A percentile compares a stretch with the other conserved stretches of the same genome.
Conservation (phyloP, 1,140 invertebrate genomes). For the Ips nitidus region DNA sequence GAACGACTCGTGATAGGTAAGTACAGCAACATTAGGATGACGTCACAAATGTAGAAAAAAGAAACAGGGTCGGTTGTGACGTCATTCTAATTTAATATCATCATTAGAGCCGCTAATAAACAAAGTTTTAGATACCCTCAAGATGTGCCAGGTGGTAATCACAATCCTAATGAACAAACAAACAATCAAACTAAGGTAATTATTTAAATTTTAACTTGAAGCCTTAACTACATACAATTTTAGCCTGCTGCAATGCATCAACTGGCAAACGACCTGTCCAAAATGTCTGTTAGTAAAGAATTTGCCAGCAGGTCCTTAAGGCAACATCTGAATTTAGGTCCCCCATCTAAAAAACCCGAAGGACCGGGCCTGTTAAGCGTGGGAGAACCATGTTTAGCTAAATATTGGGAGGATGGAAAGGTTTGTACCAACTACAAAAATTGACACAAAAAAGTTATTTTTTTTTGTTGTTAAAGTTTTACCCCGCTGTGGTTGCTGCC, state of each 20-base stretch:
- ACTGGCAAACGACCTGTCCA: conserved; percentile 35
- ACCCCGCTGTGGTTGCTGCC: conserved; percentile 79
- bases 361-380: conserved; percentile 56
- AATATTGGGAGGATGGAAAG: conserved; percentile 90
- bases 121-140: too few species aligned
- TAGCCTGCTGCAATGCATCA: conserved; percentile 22
- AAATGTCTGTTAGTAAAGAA: conserved; percentile 44
- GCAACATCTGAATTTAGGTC: conserved; percentile 46
- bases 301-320: conserved; percentile 47
- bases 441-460: conserved; percentile 4
- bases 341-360: conserved; percentile 46
- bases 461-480: conserved; percentile 67
- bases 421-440: conserved; percentile 55
- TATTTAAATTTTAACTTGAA: too few species aligned
- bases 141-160: too few species aligned
- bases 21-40: too few species aligned
- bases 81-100: too few species aligned
- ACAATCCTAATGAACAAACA: too few species aligned
- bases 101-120: too few species aligned
- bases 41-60: too few species aligned
- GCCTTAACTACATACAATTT: too few species aligned
- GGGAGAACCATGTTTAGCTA: conserved; percentile 82
- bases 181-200: too few species aligned
- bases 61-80: too few species aligned
- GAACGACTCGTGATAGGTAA: too few species aligned